phyloP scores from a whole-genome alignment of 2,113 vertebrate genomes.

The Parotia lawesii region DNA sequence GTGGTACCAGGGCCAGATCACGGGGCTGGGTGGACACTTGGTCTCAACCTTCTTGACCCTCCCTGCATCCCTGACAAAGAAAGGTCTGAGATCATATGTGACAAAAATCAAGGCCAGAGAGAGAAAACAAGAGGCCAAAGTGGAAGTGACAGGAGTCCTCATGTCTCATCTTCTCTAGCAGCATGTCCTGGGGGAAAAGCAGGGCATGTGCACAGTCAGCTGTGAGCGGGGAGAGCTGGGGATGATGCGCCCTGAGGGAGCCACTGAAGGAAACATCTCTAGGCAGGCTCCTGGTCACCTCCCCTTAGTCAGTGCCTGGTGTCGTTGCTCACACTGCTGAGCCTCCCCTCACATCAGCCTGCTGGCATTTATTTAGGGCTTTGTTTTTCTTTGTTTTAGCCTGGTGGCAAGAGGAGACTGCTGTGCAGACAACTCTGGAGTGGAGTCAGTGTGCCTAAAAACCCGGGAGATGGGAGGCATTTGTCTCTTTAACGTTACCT shows the following conservation, averaged over 20 bases:
- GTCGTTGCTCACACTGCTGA: neutral
- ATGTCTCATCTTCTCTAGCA: neutral
- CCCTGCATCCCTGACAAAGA: neutral
- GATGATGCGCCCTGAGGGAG: neutral
- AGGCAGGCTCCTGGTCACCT: neutral
- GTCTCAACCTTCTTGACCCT: neutral
- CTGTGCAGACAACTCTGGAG: neutral
- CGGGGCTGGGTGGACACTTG: neutral
- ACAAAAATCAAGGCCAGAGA: neutral
- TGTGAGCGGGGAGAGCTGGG: neutral
- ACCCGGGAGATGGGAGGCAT: neutral
- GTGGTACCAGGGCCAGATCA: fast-evolving
- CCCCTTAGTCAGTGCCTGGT: neutral
- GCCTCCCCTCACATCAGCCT: neutral
- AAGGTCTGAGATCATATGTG: neutral
- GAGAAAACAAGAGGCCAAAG: neutral
- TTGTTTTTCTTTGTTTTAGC: neutral
- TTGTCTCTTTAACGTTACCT: slow-evolving; percentile 36
- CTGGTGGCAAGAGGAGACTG: neutral
- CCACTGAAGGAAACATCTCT: neutral
- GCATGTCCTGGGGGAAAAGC: neutral
- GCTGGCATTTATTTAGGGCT: neutral
- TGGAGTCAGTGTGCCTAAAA: neutral
- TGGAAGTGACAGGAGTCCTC: neutral
- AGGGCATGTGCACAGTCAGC: neutral